Evolutionary conservation across 2,113 vertebrate genomes (phyloP).

Genomic region (Ceyx cyanopectus): DNA sequence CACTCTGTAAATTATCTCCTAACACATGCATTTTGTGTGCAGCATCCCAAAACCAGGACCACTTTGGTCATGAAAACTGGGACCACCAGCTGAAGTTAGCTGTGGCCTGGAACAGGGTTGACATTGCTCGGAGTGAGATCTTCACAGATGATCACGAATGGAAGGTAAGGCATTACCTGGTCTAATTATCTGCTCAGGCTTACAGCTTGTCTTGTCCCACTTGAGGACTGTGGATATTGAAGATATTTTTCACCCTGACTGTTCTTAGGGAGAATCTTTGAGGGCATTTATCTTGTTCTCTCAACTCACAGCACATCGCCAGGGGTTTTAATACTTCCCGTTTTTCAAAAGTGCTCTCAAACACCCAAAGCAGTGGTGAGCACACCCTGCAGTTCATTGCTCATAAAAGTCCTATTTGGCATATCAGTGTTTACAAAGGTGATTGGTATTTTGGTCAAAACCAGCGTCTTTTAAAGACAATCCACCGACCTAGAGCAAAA

Average conservation of each 20-base stretch:
- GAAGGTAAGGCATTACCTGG: conserved; percentile 78
- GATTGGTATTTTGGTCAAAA: background rate
- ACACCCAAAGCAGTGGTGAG: background rate
- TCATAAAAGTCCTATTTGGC: background rate
- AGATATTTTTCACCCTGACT: background rate
- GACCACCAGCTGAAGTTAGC: conserved; percentile 92
- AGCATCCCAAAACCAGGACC: conserved; percentile 85
- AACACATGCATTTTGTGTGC: background rate
- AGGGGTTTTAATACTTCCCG: background rate
- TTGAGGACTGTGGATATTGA: background rate
- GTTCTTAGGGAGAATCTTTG: background rate
- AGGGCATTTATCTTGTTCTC: background rate
- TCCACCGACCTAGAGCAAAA: background rate
- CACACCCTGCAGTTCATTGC: background rate
- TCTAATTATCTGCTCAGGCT: background rate
- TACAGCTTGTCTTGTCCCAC: background rate
- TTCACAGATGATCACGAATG: conserved; percentile 91
- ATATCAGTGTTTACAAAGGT: background rate
- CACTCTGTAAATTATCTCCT: fast-evolving
- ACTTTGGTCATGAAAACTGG: conserved; percentile 81
- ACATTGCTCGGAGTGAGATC: conserved; percentile 92
- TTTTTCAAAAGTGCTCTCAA: background rate
- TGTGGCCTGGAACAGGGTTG: conserved; percentile 94
- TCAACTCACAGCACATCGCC: background rate
- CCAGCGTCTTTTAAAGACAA: background rate